Evolutionary conservation across 1,140 invertebrate genomes (phyloP), one percentile per base, ranked within the genome.

Genomic region (Apocrypta bakeri): DNA sequence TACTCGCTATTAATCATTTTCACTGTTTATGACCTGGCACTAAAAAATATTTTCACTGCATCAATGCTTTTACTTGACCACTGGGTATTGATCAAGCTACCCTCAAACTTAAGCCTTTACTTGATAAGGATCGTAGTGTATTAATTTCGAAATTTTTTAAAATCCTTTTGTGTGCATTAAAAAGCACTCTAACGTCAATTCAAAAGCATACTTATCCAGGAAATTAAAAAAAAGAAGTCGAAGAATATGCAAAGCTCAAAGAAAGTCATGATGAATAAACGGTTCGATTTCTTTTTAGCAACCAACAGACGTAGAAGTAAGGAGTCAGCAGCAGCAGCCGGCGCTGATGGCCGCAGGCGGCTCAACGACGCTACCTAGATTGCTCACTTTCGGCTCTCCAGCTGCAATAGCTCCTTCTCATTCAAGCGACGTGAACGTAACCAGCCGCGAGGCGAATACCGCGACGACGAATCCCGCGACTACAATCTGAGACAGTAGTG

Each of bases 341-440:
- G 4, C 24, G 12, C 24, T 6, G 31, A 48, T 37, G 1, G 33
- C 17, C 17, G 7, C 25, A 14, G 14, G 63, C 24, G 25, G 9
- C 3, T 77, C 74, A 76, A 76, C 24, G 74, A 85, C 48, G 24
- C 63, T 63, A 1, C 74, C 74, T 0, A 78, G 75, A 29, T 66
- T 61, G 14, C 68, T 77, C 3, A 84, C 78, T 14, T 81, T 80
- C 48, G 64, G 64, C 31, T 31, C 64, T 27, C 29, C 77, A 0
- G 40, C 31, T 71, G 64, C 56, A n/a, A n/a, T n/a, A 74, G 75
- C n/a, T 63, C 48, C 21, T 1, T 31, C 40, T 0, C 17, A 25
- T n/a, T 25, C 31, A 72, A 61, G n/a, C 73, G 95, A 96, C 86
- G 93, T 97, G 11, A 97, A 97, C 87, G 95, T 97, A 8, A 96